A percentile compares a stretch with the other conserved stretches of the same genome.
Conservation (phyloP, 1,140 invertebrate species). For the Stratiolaelaps scimitus region DNA sequence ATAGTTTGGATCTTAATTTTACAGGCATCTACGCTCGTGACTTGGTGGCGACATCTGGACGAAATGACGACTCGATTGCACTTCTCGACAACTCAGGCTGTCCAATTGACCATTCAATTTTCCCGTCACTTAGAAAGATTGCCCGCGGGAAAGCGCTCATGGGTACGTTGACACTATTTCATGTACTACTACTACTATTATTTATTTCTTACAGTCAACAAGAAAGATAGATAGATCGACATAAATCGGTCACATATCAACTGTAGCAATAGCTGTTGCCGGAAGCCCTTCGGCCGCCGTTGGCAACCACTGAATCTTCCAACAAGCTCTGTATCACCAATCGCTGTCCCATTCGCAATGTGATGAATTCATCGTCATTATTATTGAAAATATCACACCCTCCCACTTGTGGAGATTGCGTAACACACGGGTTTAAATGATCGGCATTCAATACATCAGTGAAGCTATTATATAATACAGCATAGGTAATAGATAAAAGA, state of each 20-base stretch:
- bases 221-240: not conserved
- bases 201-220: not conserved
- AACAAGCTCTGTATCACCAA: too few relatives aligned
- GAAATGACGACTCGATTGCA: slow-evolving; percentile 44
- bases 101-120: slow-evolving; percentile 46
- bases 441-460: too few relatives aligned
- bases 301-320: too few relatives aligned
- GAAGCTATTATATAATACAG: too few relatives aligned
- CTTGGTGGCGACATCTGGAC: slow-evolving; percentile 46
- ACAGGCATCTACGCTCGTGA: slow-evolving; percentile 47
- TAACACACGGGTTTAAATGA: too few relatives aligned
- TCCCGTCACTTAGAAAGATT: slow-evolving; percentile 44
- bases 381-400: too few relatives aligned
- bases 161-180: slow-evolving; percentile 29
- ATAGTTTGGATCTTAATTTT: slow-evolving; percentile 23
- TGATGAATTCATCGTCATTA: too few relatives aligned
- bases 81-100: slow-evolving; percentile 48
- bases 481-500: too few relatives aligned
- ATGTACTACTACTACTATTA: not conserved
- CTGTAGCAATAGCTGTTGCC: too few relatives aligned
- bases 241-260: not conserved
- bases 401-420: too few relatives aligned
- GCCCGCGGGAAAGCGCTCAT: slow-evolving; percentile 38
- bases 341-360: too few relatives aligned
- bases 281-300: too few relatives aligned